Conservation (phyloP, 2,113 vertebrate genomes). For the Melanerpes formicivorus region DNA sequence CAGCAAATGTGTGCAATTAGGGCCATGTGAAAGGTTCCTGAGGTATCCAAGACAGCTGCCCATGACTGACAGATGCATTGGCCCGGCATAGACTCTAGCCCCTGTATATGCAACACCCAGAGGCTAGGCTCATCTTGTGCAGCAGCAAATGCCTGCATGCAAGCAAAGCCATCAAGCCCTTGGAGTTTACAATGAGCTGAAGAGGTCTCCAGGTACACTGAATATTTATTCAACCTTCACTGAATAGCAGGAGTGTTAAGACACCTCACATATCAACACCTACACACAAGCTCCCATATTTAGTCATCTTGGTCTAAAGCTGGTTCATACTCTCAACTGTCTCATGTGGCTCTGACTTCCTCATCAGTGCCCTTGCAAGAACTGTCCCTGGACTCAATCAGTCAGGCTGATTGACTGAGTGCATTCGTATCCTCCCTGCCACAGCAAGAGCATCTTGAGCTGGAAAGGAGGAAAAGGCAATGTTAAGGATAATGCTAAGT, state of each 20-base stretch:
- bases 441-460: not conserved
- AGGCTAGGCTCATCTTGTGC: not conserved
- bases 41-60: constrained; percentile 2
- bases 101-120: not conserved
- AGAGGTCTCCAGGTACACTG: not conserved
- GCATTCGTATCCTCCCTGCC: not conserved
- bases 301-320: not conserved
- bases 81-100: not conserved
- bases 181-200: not conserved
- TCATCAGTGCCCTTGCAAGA: not conserved
- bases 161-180: not conserved
- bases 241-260: not conserved
- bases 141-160: not conserved
- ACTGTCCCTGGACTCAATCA: not conserved
- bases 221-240: not conserved
- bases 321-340: not conserved
- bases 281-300: not conserved
- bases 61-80: not conserved
- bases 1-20: not conserved
- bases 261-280: not conserved
- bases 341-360: not conserved
- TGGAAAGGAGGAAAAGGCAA: not conserved
- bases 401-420: not conserved
- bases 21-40: not conserved
- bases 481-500: not conserved